Percentiles rank a stretch among this genome's conserved stretches.
phyloP scores from a whole-genome alignment of 2,888 invertebrate species.

The Phyllotreta cruciferae region DNA sequence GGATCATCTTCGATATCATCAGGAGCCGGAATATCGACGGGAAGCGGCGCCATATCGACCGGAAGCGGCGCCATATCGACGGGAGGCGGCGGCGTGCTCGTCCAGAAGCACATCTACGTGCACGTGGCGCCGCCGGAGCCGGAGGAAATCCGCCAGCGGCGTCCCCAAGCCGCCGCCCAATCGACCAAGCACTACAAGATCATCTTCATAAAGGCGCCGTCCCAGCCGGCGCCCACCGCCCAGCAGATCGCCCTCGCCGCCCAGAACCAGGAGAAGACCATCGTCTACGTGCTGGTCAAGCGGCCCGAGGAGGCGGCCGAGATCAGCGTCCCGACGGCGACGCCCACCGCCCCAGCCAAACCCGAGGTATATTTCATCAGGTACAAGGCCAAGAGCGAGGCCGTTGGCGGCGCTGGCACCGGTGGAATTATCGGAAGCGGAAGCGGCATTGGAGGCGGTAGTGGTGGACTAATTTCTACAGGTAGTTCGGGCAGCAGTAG shows the following conservation, averaged over 20 bases:
- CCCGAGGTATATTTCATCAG: constrained; percentile 91
- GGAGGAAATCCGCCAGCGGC: constrained; percentile 68
- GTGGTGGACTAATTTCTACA: constrained; percentile 32
- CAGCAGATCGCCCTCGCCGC: constrained; percentile 79
- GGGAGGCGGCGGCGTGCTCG: constrained; percentile 65
- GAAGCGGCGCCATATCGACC: constrained; percentile 31
- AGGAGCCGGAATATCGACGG: constrained; percentile 34
- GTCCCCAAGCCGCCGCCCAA: constrained; percentile 71
- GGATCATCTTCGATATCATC: constrained; percentile 39
- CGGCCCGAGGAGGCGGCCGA: constrained; percentile 77
- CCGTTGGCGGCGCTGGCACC: constrained; percentile 45
- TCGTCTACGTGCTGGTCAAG: constrained; percentile 88
- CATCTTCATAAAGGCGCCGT: constrained; percentile 78
- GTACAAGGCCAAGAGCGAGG: constrained; percentile 73
- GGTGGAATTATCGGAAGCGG: constrained; percentile 41
- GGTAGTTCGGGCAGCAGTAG: constrained; percentile 36
- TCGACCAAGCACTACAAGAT: constrained; percentile 89
- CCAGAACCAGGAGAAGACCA: constrained; percentile 86
- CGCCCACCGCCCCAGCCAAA: constrained; percentile 85
- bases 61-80: constrained; percentile 52
- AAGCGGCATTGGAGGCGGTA: constrained; percentile 34
- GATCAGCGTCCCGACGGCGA: constrained; percentile 78
- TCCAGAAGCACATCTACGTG: constrained; percentile 87
- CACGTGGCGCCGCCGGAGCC: constrained; percentile 88
- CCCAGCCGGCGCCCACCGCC: constrained; percentile 71